A percentile compares a stretch with the other conserved stretches of the same genome.
phyloP scores from a whole-genome alignment of 1,140 invertebrate species.

The Anadara kagoshimensis region DNA sequence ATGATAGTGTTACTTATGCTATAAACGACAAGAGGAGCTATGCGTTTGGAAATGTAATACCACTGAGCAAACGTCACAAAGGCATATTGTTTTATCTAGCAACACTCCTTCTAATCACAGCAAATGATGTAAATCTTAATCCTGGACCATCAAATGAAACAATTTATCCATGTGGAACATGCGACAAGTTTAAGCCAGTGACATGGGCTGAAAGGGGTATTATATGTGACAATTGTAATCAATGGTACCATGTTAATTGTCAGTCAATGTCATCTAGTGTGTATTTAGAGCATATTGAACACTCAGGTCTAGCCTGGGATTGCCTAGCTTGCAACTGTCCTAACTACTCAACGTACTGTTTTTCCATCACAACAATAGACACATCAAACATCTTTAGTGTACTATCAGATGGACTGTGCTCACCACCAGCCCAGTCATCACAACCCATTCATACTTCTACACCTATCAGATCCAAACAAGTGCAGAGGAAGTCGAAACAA shows the following conservation, averaged over 20 bases:
- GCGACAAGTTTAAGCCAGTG: slow-evolving; percentile 33
- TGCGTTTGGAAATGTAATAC: too few relatives aligned
- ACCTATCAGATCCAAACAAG: background rate
- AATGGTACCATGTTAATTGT: slow-evolving; percentile 34
- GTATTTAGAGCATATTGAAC: slow-evolving; percentile 2
- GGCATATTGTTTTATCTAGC: too few relatives aligned
- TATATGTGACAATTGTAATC: slow-evolving; percentile 29
- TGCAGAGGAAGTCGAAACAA: background rate
- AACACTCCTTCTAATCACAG: background rate
- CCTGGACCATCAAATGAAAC: slow-evolving; percentile 3
- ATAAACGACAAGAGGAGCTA: too few relatives aligned
- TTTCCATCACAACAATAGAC: background rate
- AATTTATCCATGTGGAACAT: slow-evolving; percentile 33
- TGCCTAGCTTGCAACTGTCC: slow-evolving; percentile 31
- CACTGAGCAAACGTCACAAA: too few relatives aligned
- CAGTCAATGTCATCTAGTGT: background rate
- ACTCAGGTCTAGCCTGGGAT: slow-evolving; percentile 11
- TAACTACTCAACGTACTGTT: slow-evolving; percentile 24
- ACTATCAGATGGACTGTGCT: slow-evolving; percentile 14
- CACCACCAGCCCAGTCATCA: background rate
- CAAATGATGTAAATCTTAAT: slow-evolving; percentile 11
- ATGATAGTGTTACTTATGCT: too few relatives aligned
- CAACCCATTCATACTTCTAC: background rate
- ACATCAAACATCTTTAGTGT: slow-evolving; percentile 21
- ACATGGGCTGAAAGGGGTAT: slow-evolving; percentile 35